A percentile compares a stretch with the other conserved stretches of the same genome.
Conservation (phyloP, 2,888 invertebrate genomes). For the Mesopsocus fuscifrons region DNA sequence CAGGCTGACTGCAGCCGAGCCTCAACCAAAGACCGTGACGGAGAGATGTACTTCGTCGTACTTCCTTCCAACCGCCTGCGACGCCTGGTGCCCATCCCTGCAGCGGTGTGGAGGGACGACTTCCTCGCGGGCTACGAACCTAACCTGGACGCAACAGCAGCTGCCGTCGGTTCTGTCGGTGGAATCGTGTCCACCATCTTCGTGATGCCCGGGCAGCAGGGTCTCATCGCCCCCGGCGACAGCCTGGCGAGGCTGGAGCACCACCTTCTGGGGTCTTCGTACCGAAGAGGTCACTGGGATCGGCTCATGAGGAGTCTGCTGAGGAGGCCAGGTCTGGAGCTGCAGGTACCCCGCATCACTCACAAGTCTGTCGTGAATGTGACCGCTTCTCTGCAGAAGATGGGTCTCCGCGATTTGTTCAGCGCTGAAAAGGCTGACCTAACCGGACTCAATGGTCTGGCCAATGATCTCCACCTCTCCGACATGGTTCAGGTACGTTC, state of each 20-base stretch:
- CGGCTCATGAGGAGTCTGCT: slow-evolving; percentile 51
- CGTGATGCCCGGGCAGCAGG: slow-evolving; percentile 72
- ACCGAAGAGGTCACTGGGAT: slow-evolving; percentile 50
- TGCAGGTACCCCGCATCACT: slow-evolving; percentile 30
- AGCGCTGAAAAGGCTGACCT: slow-evolving; percentile 57
- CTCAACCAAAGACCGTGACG: slow-evolving; percentile 58
- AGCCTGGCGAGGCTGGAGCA: slow-evolving; percentile 55
- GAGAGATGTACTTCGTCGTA: slow-evolving; percentile 72
- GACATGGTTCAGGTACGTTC: slow-evolving; percentile 49
- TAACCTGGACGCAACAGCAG: slow-evolving; percentile 62
- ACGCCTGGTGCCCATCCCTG: slow-evolving; percentile 64
- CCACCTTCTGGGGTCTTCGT: slow-evolving; percentile 43
- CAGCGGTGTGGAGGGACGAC: slow-evolving; percentile 53
- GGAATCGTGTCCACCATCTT: slow-evolving; percentile 59
- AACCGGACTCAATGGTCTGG: slow-evolving; percentile 59
- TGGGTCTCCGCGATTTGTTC: slow-evolving; percentile 68
- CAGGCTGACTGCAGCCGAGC: slow-evolving; percentile 62
- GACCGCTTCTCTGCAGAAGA: slow-evolving; percentile 51
- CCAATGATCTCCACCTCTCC: slow-evolving; percentile 61
- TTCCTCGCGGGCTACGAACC: slow-evolving; percentile 76
- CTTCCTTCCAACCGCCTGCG: slow-evolving; percentile 60
- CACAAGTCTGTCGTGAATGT: slow-evolving; percentile 69
- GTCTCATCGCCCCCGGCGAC: slow-evolving; percentile 47
- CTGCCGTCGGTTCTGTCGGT: slow-evolving; percentile 50
- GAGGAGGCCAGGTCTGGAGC: slow-evolving; percentile 55